Conservation (phyloP, 2,797 vertebrate genomes). For the Eulemur rubriventer region DNA sequence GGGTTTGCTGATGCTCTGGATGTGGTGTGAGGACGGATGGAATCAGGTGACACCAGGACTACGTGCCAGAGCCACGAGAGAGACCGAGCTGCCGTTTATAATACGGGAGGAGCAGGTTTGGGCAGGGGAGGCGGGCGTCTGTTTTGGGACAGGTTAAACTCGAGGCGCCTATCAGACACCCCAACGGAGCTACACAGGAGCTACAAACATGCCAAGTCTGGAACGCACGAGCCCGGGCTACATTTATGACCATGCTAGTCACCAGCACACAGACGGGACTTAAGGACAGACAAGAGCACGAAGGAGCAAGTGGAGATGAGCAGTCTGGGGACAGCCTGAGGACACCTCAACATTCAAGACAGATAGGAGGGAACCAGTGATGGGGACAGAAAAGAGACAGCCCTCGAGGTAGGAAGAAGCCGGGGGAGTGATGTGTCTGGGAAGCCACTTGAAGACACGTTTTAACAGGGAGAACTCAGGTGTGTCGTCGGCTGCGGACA, state of each 20-base stretch:
- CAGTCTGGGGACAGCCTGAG: not conserved
- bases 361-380: not conserved
- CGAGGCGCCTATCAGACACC: not conserved
- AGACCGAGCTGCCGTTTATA: not conserved
- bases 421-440: not conserved
- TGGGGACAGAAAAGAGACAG: not conserved
- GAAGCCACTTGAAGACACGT: not conserved
- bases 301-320: not conserved
- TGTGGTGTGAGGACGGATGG: not conserved
- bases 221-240: not conserved
- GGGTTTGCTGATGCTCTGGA: not conserved
- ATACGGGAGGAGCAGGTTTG: not conserved
- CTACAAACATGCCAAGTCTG: not conserved
- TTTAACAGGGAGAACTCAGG: not conserved
- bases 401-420: not conserved
- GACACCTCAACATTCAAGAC: not conserved
- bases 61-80: not conserved
- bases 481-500: too few relatives aligned
- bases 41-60: not conserved
- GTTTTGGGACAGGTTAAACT: not conserved
- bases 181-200: not conserved
- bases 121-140: not conserved
- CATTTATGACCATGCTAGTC: not conserved
- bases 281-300: not conserved
- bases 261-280: not conserved